These are phyloP conservation scores for Aythya baeri DNA, from an alignment of 2,113 vertebrate genomes.

Conservation along the genomic window DNA sequence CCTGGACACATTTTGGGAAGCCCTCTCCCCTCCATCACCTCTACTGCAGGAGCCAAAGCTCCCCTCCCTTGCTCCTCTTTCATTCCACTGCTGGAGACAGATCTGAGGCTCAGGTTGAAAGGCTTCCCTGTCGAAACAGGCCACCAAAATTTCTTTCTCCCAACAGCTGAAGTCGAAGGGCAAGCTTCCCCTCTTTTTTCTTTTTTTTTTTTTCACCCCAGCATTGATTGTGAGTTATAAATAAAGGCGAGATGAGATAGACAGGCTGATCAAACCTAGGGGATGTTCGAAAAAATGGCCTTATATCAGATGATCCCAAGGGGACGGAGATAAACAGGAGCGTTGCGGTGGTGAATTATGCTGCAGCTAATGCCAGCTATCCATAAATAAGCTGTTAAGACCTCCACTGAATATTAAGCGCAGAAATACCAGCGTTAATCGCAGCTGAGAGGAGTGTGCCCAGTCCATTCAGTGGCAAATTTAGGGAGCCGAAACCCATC, in stretches of 20 bases:
- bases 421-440: neutral
- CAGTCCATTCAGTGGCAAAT: neutral
- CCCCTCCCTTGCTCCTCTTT: neutral
- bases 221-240: neutral
- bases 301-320: neutral
- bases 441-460: neutral
- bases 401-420: neutral
- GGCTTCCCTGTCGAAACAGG: neutral
- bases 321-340: conserved; percentile 19
- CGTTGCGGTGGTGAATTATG: neutral
- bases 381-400: conserved; percentile 28
- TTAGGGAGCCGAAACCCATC: neutral
- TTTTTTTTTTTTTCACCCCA: neutral
- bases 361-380: conserved; percentile 8
- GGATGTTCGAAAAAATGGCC: neutral
- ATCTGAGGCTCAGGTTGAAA: neutral
- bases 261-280: neutral
- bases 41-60: too few species aligned
- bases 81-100: neutral
- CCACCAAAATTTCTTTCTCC: neutral
- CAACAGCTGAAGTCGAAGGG: neutral
- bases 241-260: neutral
- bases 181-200: neutral
- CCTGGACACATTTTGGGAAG: neutral
- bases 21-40: neutral